phyloP scores from a whole-genome alignment of 2,797 vertebrate genomes.

The Hemitrygon akajei region DNA sequence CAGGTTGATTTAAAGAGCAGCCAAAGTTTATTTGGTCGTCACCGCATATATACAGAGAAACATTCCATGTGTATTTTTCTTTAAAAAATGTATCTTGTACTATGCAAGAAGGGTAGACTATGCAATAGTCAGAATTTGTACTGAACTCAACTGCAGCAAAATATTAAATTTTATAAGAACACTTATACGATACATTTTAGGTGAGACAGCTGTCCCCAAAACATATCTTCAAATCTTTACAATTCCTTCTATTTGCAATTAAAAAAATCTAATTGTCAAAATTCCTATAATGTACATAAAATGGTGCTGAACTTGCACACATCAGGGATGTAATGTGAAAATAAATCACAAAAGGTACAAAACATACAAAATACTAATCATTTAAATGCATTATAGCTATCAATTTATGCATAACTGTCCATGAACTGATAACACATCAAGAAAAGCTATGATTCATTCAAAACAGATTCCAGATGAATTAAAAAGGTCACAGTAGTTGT shows the following conservation, averaged over 20 bases:
- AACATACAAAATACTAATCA: constrained; percentile 27
- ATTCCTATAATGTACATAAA: constrained; percentile 35
- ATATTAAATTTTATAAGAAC: constrained; percentile 29
- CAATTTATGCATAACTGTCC: constrained; percentile 11
- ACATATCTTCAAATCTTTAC: constrained; percentile 27
- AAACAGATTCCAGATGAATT: constrained; percentile 4
- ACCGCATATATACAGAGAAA: constrained; percentile 33
- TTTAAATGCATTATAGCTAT: constrained; percentile 25
- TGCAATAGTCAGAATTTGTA: constrained; percentile 34
- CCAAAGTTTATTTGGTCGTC: constrained; percentile 34
- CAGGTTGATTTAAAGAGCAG: constrained; percentile 31
- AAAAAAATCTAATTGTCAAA: constrained; percentile 6
- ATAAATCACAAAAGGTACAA: constrained; percentile 26
- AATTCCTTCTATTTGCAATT: constrained; percentile 27
- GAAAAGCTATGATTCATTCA: constrained; percentile 29
- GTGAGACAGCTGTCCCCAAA: background rate
- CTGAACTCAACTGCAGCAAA: constrained; percentile 32
- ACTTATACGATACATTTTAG: constrained; percentile 31
- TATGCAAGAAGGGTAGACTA: constrained; percentile 35
- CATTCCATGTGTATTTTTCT: constrained; percentile 28
- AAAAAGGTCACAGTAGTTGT: constrained; percentile 29
- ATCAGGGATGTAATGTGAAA: constrained; percentile 26
- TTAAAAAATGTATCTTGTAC: constrained; percentile 34
- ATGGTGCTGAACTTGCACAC: constrained; percentile 33
- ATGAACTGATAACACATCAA: background rate